phyloP scores from a whole-genome alignment of 2,888 invertebrate genomes.

The Frankliniella fusca region DNA sequence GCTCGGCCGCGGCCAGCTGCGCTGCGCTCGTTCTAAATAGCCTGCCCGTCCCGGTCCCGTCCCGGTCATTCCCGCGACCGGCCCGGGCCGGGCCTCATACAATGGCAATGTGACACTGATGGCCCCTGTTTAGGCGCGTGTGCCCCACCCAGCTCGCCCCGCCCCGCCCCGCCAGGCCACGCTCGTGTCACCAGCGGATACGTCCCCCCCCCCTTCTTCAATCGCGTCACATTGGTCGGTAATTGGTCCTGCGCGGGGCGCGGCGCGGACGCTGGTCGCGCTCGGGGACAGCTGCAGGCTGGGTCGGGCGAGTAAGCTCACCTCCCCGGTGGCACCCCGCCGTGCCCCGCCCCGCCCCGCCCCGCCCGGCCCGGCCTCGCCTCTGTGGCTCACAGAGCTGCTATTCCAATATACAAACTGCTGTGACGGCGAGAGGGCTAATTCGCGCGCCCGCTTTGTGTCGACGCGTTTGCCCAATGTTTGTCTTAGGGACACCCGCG shows the following conservation, averaged over 20 bases:
- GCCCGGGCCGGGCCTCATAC: background rate
- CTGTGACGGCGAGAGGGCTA: no score
- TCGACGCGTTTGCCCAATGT: no score
- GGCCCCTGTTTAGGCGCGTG: background rate
- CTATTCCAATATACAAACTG: no score
- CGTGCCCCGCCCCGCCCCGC: background rate
- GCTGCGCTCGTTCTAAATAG: conserved; percentile 1
- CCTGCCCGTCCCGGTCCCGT: background rate
- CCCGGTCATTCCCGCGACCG: no score
- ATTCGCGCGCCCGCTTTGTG: no score
- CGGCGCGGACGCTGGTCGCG: background rate
- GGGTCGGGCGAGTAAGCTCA: background rate
- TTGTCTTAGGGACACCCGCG: no score
- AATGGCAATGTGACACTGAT: conserved; percentile 1
- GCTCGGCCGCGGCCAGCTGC: background rate
- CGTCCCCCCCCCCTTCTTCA: no score
- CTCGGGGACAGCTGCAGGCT: background rate
- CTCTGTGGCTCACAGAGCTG: background rate
- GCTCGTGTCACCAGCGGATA: background rate
- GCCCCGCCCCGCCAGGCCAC: background rate
- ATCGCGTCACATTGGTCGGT: background rate
- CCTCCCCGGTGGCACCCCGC: background rate
- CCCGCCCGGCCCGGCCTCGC: background rate
- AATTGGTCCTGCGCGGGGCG: background rate
- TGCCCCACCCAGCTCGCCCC: background rate